Evolutionary conservation across 1,140 invertebrate species (phyloP), one percentile per base, ranked within the genome.

Genomic region (Habropoda laboriosa): DNA sequence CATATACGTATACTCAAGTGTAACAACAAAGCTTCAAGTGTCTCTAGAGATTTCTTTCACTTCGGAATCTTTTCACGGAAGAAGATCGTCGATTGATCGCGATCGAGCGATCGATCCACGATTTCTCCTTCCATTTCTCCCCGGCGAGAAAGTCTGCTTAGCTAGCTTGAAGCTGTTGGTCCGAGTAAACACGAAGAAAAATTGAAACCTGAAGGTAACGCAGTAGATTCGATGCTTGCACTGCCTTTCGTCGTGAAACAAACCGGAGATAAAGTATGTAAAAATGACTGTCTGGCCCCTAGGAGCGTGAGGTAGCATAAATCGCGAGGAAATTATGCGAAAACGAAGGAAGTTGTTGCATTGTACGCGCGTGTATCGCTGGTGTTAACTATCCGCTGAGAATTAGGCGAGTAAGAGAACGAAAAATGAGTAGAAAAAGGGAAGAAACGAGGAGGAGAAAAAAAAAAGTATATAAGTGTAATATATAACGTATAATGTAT

Each of bases 231-330:
- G 72, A 82, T 71, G 83, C 81, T 90, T 89, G 85, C 88, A 90
- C 87, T 90, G 89, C 89, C 89, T 90, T 83, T 85, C 77, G 83
- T 80, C 60, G 64, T 66, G 71, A 61, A n/a, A n/a, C n/a, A n/a
- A n/a, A n/a, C n/a, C n/a, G n/a, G n/a, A n/a, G n/a, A n/a, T n/a
- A n/a, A n/a, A n/a, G n/a, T n/a, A n/a, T n/a, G n/a, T n/a, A n/a
- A 64, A 85, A 79, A 51, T 79, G 70, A 87, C 76, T 89, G 79
- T 89, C 80, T 80, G 55, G 71, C 74, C 75, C 80, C 64, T 83
- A n/a, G 73, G 13, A 13, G 57, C 73, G 61, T 70, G 72, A 68
- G n/a, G n/a, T n/a, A n/a, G n/a, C n/a, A 87, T 13, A 18, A 47
- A 18, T 8, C 77, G 67, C 51, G 38, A 79, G 64, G 30, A 60